Percentiles rank a stretch among this genome's conserved stretches.
These are phyloP conservation scores for Agrochola macilenta DNA, from an alignment of 2,888 invertebrate genomes.

Conservation along the genomic window DNA sequence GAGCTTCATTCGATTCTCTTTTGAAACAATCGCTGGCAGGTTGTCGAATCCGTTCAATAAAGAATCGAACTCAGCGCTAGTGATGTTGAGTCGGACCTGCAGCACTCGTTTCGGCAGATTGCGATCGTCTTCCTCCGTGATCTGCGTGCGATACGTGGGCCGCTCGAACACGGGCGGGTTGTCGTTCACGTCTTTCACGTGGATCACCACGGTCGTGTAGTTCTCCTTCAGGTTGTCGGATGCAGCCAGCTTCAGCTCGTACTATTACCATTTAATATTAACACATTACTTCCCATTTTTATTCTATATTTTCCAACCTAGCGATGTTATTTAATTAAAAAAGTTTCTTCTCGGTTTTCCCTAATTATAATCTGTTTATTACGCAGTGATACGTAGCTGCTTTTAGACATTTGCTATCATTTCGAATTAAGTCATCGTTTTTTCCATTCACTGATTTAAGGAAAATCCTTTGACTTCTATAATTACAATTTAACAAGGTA, in stretches of 20 bases:
- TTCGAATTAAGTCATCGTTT: conserved; percentile 42
- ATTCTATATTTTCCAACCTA: conserved; percentile 21
- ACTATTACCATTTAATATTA: conserved; percentile 90
- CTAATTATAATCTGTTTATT: conserved; percentile 26
- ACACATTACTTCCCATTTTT: conserved; percentile 29
- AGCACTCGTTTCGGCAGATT: conserved; percentile 98
- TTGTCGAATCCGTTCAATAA: conserved; percentile 68
- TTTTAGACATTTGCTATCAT: conserved; percentile 24
- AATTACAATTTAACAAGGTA: conserved; percentile 77
- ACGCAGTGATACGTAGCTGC: conserved; percentile 31
- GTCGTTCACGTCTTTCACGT: conserved; percentile 99
- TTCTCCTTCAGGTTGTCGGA: conserved; percentile 99
- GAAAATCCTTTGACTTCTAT: conserved; percentile 73
- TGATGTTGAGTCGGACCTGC: conserved; percentile 93
- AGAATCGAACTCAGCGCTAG: conserved; percentile 84
- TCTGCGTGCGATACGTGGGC: conserved; percentile 98
- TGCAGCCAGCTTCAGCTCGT: conserved; percentile 98
- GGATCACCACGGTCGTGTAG: conserved; percentile 98
- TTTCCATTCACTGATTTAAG: conserved; percentile 61
- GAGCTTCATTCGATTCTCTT: conserved; percentile 78
- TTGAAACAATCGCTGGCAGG: conserved; percentile 66
- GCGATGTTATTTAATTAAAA: conserved; percentile 26
- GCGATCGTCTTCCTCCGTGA: conserved; percentile 98
- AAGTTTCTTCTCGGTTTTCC: conserved; percentile 16
- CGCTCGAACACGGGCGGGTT: conserved; percentile 99